phyloP scores from a whole-genome alignment of 2,113 vertebrate genomes.

The Toxostoma redivivum region DNA sequence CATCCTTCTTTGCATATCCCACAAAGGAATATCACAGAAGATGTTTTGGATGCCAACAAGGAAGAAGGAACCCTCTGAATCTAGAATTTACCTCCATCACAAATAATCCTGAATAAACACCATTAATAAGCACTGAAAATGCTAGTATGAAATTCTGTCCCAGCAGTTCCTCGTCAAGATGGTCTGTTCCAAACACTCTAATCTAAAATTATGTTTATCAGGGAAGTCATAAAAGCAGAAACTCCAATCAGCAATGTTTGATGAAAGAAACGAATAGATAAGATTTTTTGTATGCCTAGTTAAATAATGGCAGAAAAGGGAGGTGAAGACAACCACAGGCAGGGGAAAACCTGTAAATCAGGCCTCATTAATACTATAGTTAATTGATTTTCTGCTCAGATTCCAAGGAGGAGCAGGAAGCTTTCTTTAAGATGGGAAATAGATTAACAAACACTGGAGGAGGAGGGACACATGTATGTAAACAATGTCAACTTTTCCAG shows the following conservation, averaged over 20 bases:
- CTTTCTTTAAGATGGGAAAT: background rate
- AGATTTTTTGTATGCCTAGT: background rate
- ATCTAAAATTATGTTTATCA: background rate
- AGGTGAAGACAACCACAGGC: background rate
- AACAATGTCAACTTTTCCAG: background rate
- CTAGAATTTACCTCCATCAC: background rate
- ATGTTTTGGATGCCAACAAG: background rate
- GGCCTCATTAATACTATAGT: background rate
- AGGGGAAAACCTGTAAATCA: background rate
- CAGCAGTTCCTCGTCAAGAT: background rate
- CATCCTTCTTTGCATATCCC: background rate
- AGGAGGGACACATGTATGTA: background rate
- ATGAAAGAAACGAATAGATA: slow-evolving; percentile 1
- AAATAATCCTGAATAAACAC: background rate
- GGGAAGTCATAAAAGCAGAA: background rate
- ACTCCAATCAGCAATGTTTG: background rate
- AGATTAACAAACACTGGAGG: background rate
- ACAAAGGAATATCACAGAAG: background rate
- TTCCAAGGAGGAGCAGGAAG: background rate
- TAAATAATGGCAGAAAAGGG: background rate
- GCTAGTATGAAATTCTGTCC: background rate
- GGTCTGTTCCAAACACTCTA: background rate
- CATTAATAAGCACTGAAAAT: background rate
- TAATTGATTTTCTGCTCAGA: slow-evolving; percentile 2
- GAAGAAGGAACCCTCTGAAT: background rate